Evolutionary conservation across 2,888 invertebrate genomes (phyloP), one percentile per base, ranked within the genome.

Genomic region (Lochmaea capreae): DNA sequence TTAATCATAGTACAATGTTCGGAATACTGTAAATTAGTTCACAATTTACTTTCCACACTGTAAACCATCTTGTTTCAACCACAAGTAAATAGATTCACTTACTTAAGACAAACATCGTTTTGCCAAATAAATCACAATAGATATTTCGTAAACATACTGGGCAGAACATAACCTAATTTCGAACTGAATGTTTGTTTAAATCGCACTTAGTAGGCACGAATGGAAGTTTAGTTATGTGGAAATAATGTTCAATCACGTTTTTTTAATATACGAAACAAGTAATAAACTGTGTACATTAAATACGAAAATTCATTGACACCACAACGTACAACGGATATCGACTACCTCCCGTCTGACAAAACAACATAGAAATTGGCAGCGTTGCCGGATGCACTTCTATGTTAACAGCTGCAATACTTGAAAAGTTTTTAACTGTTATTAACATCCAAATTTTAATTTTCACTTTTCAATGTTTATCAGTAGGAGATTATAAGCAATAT

Each of bases 121-220:
- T 54, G 10, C 54, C 3, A n/a, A 43, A 57, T 62, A 69, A 62
- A 26, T 63, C 65, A 65, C 63, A 43, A 70, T 65, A 39, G 43
- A 42, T 39, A 46, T 70, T 70, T 70, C 65, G 39, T 70, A 69
- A 70, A 65, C 71, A 71, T 65, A 65, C 63, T 63, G 16, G n/a
- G 49, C 57, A 49, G 57, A 57, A 71, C 71, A 71, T 71, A 71
- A 71, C 71, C 71, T 71, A 65, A 43, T 65, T 58, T 71, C 46
- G 43, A 26, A 33, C 26, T 54, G 4, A 3, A 12, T 42, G 33
- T 42, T 63, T 54, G 18, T 11, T 62, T 62, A 54, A 63, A 6
- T 62, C 8, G 62, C 26, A 68, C n/a, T 18, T 52, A 14, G 12
- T 26, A 49, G 26, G 22, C 61, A 61, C 33, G 2, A 39, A 39